Base-by-base conservation (phyloP, 2,113 vertebrate genomes). In the Panthera tigris region DNA sequence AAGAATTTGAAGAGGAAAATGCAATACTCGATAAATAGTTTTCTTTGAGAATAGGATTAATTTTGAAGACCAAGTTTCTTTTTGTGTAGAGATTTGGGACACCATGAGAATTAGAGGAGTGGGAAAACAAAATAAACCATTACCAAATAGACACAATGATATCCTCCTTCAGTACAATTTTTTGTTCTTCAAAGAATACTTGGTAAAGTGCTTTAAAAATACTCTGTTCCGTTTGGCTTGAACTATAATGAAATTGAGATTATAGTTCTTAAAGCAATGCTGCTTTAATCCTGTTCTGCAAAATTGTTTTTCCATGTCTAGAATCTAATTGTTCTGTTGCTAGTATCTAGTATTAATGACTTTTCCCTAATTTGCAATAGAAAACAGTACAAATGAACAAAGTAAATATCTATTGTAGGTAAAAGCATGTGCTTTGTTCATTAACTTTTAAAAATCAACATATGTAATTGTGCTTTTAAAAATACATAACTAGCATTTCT, bases 191-290 rank as follows among this genome's bases (percentile, higher is more conserved):
- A 74, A 84, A 65, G 63, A 92, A 91, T 8, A 7, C 89, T 95
- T 94, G 91, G 11, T 82, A 90, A 94, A 89, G 79, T 80, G 12
- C 50, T 93, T 78, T 65, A 55, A 81, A 80, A 97, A 92, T 27
- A 55, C 0, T 80, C 2, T 29, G 29, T 86, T 95, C 80, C 2
- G 21, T 84, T 50, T 88, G 85, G 39, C 33, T 74, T 95, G 27
- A 92, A 10, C 16, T 90, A 5, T 76, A 23, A 83, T 69, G 89
- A 45, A 45, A 63, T 91, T 93, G 19, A 74, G 13, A 69, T 94
- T 86, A 23, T 90, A 92, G 48, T 84, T 94, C 69, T 79, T 23
- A 98, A 74, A 96, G 68, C 39, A 89, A 0, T 55, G 48, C 16
- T 80, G 91, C n/a, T 45, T 95, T 65, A 89, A 90, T 94, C 63